These are phyloP conservation scores for Cuculus canorus DNA, from an alignment of 2,797 vertebrate genomes.

Conservation along the genomic window DNA sequence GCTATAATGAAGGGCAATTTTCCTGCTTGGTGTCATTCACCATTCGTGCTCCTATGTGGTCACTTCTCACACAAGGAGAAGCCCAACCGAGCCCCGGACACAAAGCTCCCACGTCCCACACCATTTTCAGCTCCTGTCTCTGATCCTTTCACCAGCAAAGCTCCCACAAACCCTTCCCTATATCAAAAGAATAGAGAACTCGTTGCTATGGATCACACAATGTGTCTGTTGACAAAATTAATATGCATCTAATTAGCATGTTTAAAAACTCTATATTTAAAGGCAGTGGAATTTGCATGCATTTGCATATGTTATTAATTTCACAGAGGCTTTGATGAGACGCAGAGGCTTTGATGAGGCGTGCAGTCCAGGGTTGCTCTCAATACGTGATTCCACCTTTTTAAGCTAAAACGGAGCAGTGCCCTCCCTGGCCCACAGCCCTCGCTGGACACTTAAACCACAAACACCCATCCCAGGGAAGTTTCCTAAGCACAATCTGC, in stretches of 20 bases:
- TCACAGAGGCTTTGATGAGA: slow-evolving; percentile 24
- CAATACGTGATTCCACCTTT: not conserved
- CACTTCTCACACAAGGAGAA: not conserved
- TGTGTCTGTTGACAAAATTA: slow-evolving; percentile 52
- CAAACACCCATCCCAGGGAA: fast-evolving
- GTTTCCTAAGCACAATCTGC: not conserved
- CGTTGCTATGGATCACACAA: not conserved
- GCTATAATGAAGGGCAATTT: not conserved
- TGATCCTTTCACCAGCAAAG: not conserved
- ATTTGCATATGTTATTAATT: slow-evolving; percentile 50
- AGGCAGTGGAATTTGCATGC: slow-evolving; percentile 11
- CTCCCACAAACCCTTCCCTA: not conserved
- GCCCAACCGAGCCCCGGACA: not conserved
- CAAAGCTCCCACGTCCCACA: fast-evolving
- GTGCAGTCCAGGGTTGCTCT: not conserved
- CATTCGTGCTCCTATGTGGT: fast-evolving
- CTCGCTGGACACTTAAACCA: not conserved
- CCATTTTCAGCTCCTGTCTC: not conserved
- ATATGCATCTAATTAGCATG: slow-evolving; percentile 62
- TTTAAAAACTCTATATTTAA: slow-evolving; percentile 54
- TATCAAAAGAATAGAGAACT: not conserved
- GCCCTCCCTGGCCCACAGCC: not conserved
- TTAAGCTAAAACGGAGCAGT: not conserved
- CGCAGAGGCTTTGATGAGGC: not conserved
- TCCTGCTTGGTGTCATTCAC: not conserved